Evolutionary conservation across 2,797 vertebrate species (phyloP).

Genomic region (Pagetopsis macropterus): DNA sequence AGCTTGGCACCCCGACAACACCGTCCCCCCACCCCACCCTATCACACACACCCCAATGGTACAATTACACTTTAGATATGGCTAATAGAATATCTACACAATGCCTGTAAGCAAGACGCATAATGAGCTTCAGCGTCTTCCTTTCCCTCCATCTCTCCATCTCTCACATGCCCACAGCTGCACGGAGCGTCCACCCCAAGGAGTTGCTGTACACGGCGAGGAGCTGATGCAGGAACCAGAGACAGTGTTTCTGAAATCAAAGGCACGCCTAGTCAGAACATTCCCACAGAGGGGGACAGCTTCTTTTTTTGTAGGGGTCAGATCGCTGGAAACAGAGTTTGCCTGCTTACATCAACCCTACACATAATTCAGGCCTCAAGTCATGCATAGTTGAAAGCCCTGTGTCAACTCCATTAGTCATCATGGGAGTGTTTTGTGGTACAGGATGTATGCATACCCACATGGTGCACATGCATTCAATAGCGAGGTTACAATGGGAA

Average conservation of each 20-base stretch:
- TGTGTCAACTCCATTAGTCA: constrained; percentile 83
- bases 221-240: constrained; percentile 80
- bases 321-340: constrained; percentile 71
- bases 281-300: constrained; percentile 75
- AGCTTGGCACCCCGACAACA: constrained; percentile 78
- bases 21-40: constrained; percentile 29
- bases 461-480: constrained; percentile 72
- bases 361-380: constrained; percentile 77
- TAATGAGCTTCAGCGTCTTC: constrained; percentile 77
- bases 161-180: constrained; percentile 73
- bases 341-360: constrained; percentile 72
- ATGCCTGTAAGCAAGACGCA: constrained; percentile 78
- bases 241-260: constrained; percentile 77
- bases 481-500: constrained; percentile 60
- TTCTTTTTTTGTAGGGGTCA: constrained; percentile 33
- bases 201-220: constrained; percentile 69
- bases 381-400: constrained; percentile 78
- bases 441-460: constrained; percentile 66
- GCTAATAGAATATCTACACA: constrained; percentile 83
- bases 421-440: constrained; percentile 60
- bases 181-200: constrained; percentile 69
- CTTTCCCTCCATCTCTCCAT: constrained; percentile 39
- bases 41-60: constrained; percentile 62
- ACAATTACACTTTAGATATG: constrained; percentile 85
- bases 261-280: constrained; percentile 74